These are phyloP conservation scores for Dilophus febrilis DNA, from an alignment of 2,888 invertebrate species.

Conservation along the genomic window DNA sequence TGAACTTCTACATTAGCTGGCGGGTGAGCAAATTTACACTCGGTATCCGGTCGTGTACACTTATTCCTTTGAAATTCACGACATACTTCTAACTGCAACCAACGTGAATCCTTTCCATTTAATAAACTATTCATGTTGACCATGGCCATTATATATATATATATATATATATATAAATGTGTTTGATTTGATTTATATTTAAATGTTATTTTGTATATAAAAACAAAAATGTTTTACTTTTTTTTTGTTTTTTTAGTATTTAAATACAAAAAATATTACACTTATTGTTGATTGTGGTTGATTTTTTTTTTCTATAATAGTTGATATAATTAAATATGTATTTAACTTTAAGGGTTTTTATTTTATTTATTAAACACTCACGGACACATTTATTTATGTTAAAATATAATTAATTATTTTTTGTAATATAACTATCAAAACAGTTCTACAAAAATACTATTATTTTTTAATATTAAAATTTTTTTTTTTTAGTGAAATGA, in stretches of 20 bases:
- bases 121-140: slow-evolving; percentile 93
- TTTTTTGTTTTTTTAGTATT: not conserved
- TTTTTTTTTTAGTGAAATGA: too few species aligned
- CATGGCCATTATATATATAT: slow-evolving; percentile 57
- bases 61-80: slow-evolving; percentile 99
- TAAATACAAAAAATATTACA: not conserved
- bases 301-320: not conserved
- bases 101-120: slow-evolving; percentile 98
- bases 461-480: too few species aligned
- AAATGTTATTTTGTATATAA: slow-evolving; percentile 9
- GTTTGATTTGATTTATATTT: slow-evolving; percentile 10
- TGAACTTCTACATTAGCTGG: slow-evolving; percentile 99
- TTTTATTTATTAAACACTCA: too few species aligned
- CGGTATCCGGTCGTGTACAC: slow-evolving; percentile 96
- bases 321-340: not conserved
- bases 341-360: not conserved
- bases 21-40: slow-evolving; percentile 99
- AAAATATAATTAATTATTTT: too few species aligned
- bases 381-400: too few species aligned
- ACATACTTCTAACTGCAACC: slow-evolving; percentile 99
- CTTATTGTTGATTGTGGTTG: not conserved
- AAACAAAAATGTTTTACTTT: slow-evolving; percentile 8
- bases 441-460: slow-evolving; percentile 4
- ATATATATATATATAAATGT: slow-evolving; percentile 12
- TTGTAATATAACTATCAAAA: not conserved